Conservation (phyloP, 2,113 vertebrate species). For the Phodopus roborovskii region DNA sequence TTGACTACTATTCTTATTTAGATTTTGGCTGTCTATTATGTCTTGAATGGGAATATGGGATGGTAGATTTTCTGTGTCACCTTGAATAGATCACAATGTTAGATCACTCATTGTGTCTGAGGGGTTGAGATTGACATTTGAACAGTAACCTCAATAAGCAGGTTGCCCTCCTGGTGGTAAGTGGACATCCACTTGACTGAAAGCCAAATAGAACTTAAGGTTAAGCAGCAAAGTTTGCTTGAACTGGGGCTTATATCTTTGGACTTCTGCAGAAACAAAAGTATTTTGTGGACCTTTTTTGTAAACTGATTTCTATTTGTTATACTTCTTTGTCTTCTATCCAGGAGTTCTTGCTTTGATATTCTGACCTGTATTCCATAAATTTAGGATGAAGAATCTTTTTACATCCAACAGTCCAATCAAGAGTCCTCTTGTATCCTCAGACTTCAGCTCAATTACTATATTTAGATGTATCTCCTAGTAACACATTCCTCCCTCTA, state of each 20-base stretch:
- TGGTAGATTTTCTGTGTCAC: not conserved
- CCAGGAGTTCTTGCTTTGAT: not conserved
- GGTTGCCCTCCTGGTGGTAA: not conserved
- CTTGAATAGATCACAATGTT: not conserved
- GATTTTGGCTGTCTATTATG: not conserved
- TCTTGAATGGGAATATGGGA: not conserved
- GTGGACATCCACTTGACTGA: not conserved
- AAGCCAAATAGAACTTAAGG: no score
- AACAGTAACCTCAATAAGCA: not conserved
- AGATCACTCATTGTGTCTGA: not conserved
- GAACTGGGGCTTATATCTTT: not conserved
- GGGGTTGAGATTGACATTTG: not conserved
- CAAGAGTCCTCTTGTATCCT: not conserved
- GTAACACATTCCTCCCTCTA: not conserved
- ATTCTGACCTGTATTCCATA: not conserved
- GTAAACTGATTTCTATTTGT: not conserved
- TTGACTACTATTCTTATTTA: not conserved
- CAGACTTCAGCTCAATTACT: not conserved
- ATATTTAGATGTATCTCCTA: not conserved
- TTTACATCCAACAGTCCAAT: not conserved
- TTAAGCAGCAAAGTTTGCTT: not conserved
- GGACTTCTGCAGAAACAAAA: not conserved
- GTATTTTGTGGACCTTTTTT: not conserved
- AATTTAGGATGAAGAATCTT: not conserved
- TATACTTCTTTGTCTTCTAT: not conserved